Conservation (phyloP, 2,113 vertebrate species). For the Acanthisitta chloris region DNA sequence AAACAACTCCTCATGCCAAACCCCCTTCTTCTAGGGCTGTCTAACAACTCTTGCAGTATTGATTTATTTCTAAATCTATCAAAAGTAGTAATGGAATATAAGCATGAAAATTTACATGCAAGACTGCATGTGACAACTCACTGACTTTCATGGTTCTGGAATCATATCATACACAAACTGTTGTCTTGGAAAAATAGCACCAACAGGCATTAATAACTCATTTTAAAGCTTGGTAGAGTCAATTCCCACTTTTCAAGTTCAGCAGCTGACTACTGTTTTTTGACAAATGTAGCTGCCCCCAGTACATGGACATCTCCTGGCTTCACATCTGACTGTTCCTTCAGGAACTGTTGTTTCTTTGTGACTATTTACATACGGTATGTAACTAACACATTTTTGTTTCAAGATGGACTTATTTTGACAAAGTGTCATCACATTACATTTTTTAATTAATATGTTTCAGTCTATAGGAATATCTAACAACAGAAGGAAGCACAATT, state of each 20-base stretch:
- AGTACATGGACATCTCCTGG: background rate
- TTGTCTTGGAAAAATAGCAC: background rate
- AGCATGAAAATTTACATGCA: background rate
- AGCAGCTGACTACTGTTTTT: background rate
- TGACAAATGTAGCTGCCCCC: background rate
- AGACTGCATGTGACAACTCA: background rate
- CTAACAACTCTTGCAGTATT: background rate
- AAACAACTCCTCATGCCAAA: background rate
- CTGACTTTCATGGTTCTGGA: background rate
- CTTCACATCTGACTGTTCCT: background rate
- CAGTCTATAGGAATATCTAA: background rate
- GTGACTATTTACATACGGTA: fast-evolving
- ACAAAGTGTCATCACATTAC: background rate
- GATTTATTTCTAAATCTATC: background rate
- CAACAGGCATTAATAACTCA: background rate
- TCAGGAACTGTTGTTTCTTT: background rate
- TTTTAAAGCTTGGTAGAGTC: background rate
- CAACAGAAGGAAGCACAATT: background rate
- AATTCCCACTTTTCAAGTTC: background rate
- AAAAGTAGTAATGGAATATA: background rate
- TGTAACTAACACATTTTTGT: background rate
- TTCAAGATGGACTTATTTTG: background rate
- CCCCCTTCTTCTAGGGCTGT: background rate
- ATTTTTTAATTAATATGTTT: background rate
- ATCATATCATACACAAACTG: background rate